Evolutionary conservation across 2,113 vertebrate species (phyloP).

Genomic region (Murina feae): DNA sequence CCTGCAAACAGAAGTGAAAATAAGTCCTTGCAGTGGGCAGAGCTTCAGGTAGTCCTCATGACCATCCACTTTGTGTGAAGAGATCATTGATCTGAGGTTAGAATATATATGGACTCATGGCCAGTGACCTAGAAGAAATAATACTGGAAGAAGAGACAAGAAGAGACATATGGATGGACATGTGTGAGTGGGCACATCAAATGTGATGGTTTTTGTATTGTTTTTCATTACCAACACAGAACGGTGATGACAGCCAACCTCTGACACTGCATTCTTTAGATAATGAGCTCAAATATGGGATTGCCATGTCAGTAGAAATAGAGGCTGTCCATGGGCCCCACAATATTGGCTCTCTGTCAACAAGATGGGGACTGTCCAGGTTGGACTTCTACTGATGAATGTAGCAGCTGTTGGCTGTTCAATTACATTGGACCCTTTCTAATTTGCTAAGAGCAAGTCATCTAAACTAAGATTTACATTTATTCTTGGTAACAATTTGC

Average conservation of each 20-base stretch:
- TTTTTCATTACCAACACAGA: not conserved
- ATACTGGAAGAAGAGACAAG: not conserved
- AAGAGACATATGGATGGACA: not conserved
- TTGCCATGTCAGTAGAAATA: not conserved
- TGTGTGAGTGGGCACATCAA: not conserved
- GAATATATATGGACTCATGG: not conserved
- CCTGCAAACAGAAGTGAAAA: not conserved
- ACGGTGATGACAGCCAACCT: not conserved
- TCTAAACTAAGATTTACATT: not conserved
- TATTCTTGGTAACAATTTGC: not conserved
- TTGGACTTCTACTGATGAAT: not conserved
- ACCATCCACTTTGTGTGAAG: not conserved
- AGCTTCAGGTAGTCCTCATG: not conserved
- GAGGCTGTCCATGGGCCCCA: not conserved
- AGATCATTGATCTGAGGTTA: not conserved
- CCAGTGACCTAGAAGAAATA: not conserved
- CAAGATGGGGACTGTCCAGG: not conserved
- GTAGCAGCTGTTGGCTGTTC: not conserved
- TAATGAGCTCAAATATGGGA: not conserved
- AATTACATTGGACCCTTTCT: not conserved
- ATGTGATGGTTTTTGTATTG: not conserved
- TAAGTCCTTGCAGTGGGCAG: not conserved
- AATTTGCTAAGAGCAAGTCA: not conserved
- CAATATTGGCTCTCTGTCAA: not conserved
- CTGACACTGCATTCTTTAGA: not conserved